A percentile compares a stretch with the other conserved stretches of the same genome.
Evolutionary conservation across 2,797 vertebrate genomes (phyloP).

Genomic region (Scarus forsteni): DNA sequence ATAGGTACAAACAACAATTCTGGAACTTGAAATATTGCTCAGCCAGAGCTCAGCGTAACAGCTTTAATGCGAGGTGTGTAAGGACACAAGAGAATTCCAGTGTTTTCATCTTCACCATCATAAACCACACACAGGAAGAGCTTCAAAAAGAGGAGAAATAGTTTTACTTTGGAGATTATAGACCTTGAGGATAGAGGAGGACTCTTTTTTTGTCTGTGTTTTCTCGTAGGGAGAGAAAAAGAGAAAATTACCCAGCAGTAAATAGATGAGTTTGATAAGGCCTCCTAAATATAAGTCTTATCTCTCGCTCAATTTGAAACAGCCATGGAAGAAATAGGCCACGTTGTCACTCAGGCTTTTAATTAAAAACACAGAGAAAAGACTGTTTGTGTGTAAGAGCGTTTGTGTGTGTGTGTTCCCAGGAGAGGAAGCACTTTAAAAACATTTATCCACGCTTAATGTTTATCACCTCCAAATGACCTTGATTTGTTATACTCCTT

Average conservation of each 20-base stretch:
- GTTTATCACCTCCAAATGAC: conserved; percentile 65
- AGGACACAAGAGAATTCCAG: conserved; percentile 59
- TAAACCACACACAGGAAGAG: conserved; percentile 25
- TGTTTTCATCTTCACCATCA: conserved; percentile 59
- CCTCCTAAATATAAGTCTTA: conserved; percentile 81
- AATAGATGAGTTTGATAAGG: conserved; percentile 80
- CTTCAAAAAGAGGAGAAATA: conserved; percentile 23
- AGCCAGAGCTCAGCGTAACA: conserved; percentile 49
- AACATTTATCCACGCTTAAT: conserved; percentile 60
- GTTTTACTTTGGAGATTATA: conserved; percentile 66
- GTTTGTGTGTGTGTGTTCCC: conserved; percentile 29
- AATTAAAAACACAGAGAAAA: conserved; percentile 77
- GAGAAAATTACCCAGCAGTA: conserved; percentile 77
- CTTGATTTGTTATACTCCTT: conserved; percentile 44
- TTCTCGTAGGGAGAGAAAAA: conserved; percentile 63
- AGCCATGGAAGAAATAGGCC: conserved; percentile 76
- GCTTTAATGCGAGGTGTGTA: conserved; percentile 57
- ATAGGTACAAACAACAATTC: too few relatives aligned
- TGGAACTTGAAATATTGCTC: not conserved
- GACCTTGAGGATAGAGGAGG: conserved; percentile 58
- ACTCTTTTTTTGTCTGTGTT: conserved; percentile 39
- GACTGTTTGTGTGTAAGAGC: conserved; percentile 9
- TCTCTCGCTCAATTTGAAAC: conserved; percentile 77
- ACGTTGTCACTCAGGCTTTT: conserved; percentile 80
- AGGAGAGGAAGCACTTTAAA: conserved; percentile 54